Percentiles rank a stretch among this genome's conserved stretches.
These are phyloP conservation scores for Mustela erminea DNA, from an alignment of 2,797 vertebrate species.

Conservation along the genomic window DNA sequence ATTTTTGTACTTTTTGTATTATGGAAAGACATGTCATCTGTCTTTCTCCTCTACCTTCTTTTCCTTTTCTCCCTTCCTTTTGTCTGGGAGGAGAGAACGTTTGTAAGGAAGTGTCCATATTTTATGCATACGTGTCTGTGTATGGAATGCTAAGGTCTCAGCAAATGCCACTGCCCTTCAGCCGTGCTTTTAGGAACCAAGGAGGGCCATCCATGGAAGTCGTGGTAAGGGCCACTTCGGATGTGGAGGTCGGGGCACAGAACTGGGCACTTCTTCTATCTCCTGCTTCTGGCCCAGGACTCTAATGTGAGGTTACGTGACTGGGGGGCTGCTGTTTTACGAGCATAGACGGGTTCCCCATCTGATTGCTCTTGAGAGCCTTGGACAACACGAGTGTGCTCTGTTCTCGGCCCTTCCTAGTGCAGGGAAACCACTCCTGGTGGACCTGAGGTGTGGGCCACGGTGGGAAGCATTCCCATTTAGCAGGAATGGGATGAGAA, in stretches of 20 bases:
- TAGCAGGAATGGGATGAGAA: not conserved
- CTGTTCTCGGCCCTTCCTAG: not conserved
- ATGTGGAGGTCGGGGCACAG: too few species aligned
- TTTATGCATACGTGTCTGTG: accelerated
- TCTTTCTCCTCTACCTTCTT: not conserved
- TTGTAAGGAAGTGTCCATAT: not conserved
- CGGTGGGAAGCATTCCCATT: accelerated
- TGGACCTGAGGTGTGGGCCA: not conserved
- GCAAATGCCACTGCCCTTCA: not conserved
- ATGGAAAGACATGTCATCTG: not conserved
- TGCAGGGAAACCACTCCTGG: not conserved
- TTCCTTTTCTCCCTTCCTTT: not conserved
- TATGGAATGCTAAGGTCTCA: not conserved
- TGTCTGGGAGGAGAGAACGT: not conserved
- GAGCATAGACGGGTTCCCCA: not conserved
- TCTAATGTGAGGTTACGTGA: not conserved
- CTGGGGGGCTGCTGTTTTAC: not conserved
- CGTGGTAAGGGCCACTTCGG: accelerated
- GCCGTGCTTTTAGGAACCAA: not conserved
- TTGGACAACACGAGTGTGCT: accelerated
- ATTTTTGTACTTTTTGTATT: not conserved
- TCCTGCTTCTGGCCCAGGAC: not conserved
- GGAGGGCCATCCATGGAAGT: accelerated
- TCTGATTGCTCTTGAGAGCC: not conserved
- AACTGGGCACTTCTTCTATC: not conserved